These are phyloP conservation scores for Ditula angustiorana DNA, from an alignment of 2,888 invertebrate species.

Conservation along the genomic window DNA sequence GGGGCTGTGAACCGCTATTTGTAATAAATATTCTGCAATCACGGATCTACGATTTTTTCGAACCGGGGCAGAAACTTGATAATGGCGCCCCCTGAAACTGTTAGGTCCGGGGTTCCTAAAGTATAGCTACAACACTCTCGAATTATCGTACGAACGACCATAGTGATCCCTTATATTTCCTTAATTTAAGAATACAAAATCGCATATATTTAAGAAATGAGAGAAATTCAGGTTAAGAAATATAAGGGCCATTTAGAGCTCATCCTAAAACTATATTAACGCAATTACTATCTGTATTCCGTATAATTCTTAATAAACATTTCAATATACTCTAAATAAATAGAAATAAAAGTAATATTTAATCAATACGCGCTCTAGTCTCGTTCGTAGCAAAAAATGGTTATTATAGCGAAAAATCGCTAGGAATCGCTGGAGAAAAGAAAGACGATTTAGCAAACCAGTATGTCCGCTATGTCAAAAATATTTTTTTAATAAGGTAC, in stretches of 20 bases:
- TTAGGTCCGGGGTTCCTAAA: no score
- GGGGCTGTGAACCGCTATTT: no score
- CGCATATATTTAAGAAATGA: background rate
- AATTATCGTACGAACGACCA: no score
- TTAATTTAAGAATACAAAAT: background rate
- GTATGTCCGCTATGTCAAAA: no score
- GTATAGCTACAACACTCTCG: no score
- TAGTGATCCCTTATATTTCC: background rate
- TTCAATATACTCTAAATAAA: constrained; percentile 18
- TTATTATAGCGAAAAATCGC: background rate
- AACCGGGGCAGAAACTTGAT: no score
- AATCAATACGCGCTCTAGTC: constrained; percentile 34
- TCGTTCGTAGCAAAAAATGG: constrained; percentile 3
- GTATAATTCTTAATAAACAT: constrained; percentile 20
- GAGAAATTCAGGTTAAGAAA: background rate
- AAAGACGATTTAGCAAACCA: no score
- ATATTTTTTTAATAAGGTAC: no score
- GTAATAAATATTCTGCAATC: no score
- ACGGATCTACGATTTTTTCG: no score
- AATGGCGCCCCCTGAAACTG: no score
- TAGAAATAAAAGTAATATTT: constrained; percentile 23
- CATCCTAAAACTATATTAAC: constrained; percentile 4
- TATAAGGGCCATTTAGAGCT: background rate
- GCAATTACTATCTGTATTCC: constrained; percentile 28
- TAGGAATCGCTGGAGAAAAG: no score